Conservation (phyloP, 2,888 invertebrate species). For the Himalopsyche kuldschensis region DNA sequence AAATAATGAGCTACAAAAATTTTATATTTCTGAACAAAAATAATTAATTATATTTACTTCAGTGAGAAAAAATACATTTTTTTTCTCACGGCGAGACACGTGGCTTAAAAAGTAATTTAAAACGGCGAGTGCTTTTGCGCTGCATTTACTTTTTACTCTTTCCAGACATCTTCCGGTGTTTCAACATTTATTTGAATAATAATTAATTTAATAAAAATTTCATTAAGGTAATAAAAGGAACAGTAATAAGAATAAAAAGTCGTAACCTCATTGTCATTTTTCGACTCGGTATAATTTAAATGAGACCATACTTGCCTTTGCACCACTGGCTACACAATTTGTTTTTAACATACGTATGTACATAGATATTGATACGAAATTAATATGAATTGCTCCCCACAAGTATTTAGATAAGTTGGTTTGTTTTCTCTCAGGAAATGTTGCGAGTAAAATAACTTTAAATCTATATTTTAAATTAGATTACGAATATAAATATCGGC, state of each 20-base stretch:
- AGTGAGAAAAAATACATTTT: not conserved
- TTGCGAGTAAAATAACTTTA: too few species aligned
- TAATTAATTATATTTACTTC: not conserved
- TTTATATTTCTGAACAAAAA: not conserved
- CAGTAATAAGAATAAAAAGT: not conserved
- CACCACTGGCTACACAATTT: too few species aligned
- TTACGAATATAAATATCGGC: too few species aligned
- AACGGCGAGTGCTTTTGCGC: not conserved
- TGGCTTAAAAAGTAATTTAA: not conserved
- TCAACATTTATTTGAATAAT: not conserved
- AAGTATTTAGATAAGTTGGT: too few species aligned
- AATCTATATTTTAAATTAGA: too few species aligned
- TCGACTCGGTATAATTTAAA: too few species aligned
- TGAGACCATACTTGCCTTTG: too few species aligned
- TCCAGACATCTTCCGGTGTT: not conserved
- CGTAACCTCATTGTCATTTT: too few species aligned
- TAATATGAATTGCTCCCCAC: too few species aligned
- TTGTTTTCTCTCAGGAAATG: too few species aligned
- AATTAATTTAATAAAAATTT: not conserved
- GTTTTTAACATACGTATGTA: too few species aligned
- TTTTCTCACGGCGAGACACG: not conserved
- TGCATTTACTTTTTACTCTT: not conserved
- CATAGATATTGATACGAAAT: too few species aligned
- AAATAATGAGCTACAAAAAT: not conserved
- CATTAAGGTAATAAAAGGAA: not conserved